Evolutionary conservation across 1,140 invertebrate species (phyloP).

Genomic region (Helicoverpa zea): DNA sequence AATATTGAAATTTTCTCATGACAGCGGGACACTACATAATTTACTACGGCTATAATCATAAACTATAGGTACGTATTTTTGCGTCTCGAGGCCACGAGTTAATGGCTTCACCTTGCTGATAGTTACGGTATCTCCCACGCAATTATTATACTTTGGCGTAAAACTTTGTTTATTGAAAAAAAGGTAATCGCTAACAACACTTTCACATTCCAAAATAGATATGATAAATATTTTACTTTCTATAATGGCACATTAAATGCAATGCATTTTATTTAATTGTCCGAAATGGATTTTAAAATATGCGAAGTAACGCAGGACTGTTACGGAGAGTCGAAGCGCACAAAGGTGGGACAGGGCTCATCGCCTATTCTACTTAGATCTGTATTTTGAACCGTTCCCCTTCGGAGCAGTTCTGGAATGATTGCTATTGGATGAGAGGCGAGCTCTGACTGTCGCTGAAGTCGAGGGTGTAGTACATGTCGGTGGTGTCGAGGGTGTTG

Average conservation of each 20-base stretch:
- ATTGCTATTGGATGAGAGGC: slow-evolving; percentile 90
- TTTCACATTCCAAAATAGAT: slow-evolving; percentile 45
- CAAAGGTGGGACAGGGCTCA: background rate
- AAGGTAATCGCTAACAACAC: slow-evolving; percentile 39
- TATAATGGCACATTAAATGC: slow-evolving; percentile 48
- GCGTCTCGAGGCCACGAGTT: slow-evolving; percentile 39
- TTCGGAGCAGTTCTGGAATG: slow-evolving; percentile 78
- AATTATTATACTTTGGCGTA: slow-evolving; percentile 43
- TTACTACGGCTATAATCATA: slow-evolving; percentile 48
- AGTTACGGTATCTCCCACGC: slow-evolving; percentile 44
- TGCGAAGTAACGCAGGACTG: background rate
- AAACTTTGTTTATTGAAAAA: slow-evolving; percentile 45
- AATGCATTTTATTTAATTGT: slow-evolving; percentile 26
- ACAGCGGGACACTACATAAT: slow-evolving; percentile 45
- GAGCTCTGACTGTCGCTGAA: slow-evolving; percentile 91
- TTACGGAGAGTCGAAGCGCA: background rate
- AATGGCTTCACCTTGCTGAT: slow-evolving; percentile 45
- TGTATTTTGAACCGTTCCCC: slow-evolving; percentile 82
- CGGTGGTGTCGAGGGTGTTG: slow-evolving; percentile 88
- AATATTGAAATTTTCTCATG: slow-evolving; percentile 14
- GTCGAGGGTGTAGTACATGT: slow-evolving; percentile 91
- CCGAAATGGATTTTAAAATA: slow-evolving; percentile 20
- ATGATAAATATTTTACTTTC: slow-evolving; percentile 43
- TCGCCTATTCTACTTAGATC: slow-evolving; percentile 60
- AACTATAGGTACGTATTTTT: slow-evolving; percentile 48